Conservation (phyloP, 2,797 vertebrate genomes). For the Epinephelus awoara region DNA sequence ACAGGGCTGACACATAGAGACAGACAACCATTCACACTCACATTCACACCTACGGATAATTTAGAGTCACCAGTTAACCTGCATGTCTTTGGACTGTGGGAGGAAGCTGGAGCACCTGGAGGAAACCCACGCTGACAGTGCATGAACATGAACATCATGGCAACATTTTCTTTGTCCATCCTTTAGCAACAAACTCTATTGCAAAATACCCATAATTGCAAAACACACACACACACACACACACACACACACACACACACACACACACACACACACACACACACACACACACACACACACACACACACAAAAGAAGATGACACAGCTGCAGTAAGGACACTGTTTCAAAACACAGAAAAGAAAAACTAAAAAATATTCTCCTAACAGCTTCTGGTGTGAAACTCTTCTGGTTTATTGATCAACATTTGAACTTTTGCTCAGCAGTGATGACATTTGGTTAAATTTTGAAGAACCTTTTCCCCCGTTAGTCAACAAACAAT, state of each 20-base stretch:
- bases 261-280: not conserved
- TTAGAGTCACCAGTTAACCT: too few relatives aligned
- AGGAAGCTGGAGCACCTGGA: too few relatives aligned
- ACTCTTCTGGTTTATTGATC: slow-evolving; percentile 1
- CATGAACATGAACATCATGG: not conserved
- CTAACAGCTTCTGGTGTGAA: not conserved
- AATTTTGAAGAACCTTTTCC: slow-evolving; percentile 52
- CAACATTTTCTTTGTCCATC: not conserved
- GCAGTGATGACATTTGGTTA: slow-evolving; percentile 13
- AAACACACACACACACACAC: not conserved
- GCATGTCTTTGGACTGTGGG: too few relatives aligned
- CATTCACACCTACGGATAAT: too few relatives aligned
- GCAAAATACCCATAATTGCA: not conserved
- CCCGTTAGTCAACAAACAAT: slow-evolving; percentile 1
- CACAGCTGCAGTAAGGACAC: not conserved
- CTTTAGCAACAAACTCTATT: not conserved
- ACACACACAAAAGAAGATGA: not conserved
- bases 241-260: not conserved
- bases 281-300: not conserved
- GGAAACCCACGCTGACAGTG: not conserved
- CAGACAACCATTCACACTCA: too few relatives aligned
- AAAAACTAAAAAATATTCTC: not conserved
- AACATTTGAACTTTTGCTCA: slow-evolving; percentile 31
- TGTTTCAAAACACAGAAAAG: not conserved
- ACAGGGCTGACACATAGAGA: too few relatives aligned